Percentiles rank a stretch among this genome's conserved stretches.
Evolutionary conservation across 2,888 invertebrate species (phyloP).

Genomic region (Trichopoda pennipes): DNA sequence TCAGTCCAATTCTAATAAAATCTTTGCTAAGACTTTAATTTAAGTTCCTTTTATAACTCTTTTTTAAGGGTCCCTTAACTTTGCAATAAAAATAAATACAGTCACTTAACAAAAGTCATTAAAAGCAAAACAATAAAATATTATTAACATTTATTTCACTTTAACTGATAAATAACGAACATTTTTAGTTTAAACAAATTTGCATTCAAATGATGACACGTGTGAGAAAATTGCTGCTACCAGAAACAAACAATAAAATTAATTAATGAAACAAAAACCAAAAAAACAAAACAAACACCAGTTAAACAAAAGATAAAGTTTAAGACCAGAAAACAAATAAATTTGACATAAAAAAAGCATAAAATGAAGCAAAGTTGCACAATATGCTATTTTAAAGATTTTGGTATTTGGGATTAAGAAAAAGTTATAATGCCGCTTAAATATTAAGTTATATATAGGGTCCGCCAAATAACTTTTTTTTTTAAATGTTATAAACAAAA

Average conservation of each 20-base stretch:
- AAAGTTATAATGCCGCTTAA: slow-evolving; percentile 5
- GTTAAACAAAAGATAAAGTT: slow-evolving; percentile 51
- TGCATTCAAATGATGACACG: slow-evolving; percentile 63
- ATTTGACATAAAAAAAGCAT: slow-evolving; percentile 4
- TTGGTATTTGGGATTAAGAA: slow-evolving; percentile 51
- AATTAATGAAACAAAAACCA: neutral
- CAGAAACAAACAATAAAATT: neutral
- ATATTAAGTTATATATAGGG: no score
- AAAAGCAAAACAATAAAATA: slow-evolving; percentile 34
- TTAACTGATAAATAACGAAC: slow-evolving; percentile 50
- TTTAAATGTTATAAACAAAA: no score
- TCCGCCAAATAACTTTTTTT: no score
- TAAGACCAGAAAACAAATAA: slow-evolving; percentile 13
- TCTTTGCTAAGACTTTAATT: neutral
- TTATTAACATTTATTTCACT: slow-evolving; percentile 33
- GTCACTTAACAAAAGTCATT: slow-evolving; percentile 22
- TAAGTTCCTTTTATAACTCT: slow-evolving; percentile 54
- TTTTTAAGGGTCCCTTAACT: slow-evolving; percentile 6
- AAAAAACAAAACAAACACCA: neutral
- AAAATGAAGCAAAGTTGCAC: slow-evolving; percentile 33
- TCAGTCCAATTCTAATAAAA: neutral
- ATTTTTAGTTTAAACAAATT: slow-evolving; percentile 46
- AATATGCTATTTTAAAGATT: slow-evolving; percentile 56
- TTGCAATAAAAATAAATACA: slow-evolving; percentile 6
- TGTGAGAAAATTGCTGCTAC: slow-evolving; percentile 51